phyloP scores from a whole-genome alignment of 2,797 vertebrate species.

The Nannoperca obscura region DNA sequence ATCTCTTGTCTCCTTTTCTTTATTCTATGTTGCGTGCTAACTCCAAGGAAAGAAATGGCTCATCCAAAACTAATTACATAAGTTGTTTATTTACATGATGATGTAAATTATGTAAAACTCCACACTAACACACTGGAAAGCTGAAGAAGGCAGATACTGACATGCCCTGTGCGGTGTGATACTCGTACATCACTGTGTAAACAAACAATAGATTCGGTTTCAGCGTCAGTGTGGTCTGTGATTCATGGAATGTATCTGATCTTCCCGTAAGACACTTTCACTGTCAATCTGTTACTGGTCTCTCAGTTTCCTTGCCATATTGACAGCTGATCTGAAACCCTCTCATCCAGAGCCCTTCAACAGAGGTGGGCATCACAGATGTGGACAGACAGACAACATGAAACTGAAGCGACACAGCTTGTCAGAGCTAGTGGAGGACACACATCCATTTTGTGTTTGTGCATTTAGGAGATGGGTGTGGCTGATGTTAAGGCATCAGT shows the following conservation, averaged over 20 bases:
- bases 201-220: conserved; percentile 45
- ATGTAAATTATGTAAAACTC: neutral
- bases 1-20: neutral
- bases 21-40: neutral
- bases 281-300: conserved; percentile 53
- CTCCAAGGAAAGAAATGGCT: neutral
- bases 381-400: conserved; percentile 49
- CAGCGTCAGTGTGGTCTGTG: conserved; percentile 11
- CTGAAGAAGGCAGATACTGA: conserved; percentile 5
- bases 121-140: neutral
- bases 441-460: neutral
- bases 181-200: conserved; percentile 22
- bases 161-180: conserved; percentile 11
- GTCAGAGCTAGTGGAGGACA: conserved; percentile 34
- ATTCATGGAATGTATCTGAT: conserved; percentile 39
- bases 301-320: conserved; percentile 46
- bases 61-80: neutral
- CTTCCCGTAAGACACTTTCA: conserved; percentile 39
- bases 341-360: conserved; percentile 57
- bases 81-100: neutral
- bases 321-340: conserved; percentile 67
- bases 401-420: conserved; percentile 45
- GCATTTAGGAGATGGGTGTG: neutral
- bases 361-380: conserved; percentile 50
- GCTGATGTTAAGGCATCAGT: neutral